phyloP scores from a whole-genome alignment of 2,113 vertebrate species.

The Corydoras maculifer region DNA sequence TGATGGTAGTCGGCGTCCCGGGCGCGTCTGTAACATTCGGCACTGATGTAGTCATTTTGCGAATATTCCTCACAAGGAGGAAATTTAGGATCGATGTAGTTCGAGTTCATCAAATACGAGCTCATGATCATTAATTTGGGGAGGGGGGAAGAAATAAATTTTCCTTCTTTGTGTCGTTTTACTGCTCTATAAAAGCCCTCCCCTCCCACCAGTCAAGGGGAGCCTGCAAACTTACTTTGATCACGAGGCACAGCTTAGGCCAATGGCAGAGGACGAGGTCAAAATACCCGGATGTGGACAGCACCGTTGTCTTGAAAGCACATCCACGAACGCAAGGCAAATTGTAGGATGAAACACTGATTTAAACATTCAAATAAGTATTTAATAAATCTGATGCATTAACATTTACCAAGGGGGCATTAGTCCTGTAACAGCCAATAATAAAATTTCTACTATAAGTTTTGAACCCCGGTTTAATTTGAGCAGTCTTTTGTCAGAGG shows the following conservation, averaged over 20 bases:
- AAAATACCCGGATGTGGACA: conserved; percentile 77
- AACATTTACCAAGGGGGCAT: too few relatives aligned
- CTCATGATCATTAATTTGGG: conserved; percentile 99
- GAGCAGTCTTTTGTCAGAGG: too few relatives aligned
- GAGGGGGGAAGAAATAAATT: conserved; percentile 94
- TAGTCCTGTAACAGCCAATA: too few relatives aligned
- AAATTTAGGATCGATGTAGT: conserved; percentile 99
- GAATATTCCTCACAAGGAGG: conserved; percentile 99
- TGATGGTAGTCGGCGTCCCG: conserved; percentile 77
- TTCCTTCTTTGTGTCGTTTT: conserved; percentile 92
- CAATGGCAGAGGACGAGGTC: conserved; percentile 71
- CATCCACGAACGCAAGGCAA: not conserved
- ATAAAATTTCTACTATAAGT: too few relatives aligned
- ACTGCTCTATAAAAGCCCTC: conserved; percentile 80
- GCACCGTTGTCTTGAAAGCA: conserved; percentile 63
- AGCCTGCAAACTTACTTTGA: conserved; percentile 87
- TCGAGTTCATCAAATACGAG: conserved; percentile 99
- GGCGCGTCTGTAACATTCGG: conserved; percentile 90
- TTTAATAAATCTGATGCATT: too few relatives aligned
- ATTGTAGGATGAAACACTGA: too few relatives aligned
- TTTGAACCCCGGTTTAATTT: too few relatives aligned
- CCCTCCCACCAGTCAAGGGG: conserved; percentile 81
- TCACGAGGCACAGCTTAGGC: conserved; percentile 74
- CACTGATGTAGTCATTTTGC: conserved; percentile 99
- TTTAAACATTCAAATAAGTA: too few relatives aligned